Evolutionary conservation across 2,797 vertebrate species (phyloP).

Genomic region (Xyrichtys novacula): DNA sequence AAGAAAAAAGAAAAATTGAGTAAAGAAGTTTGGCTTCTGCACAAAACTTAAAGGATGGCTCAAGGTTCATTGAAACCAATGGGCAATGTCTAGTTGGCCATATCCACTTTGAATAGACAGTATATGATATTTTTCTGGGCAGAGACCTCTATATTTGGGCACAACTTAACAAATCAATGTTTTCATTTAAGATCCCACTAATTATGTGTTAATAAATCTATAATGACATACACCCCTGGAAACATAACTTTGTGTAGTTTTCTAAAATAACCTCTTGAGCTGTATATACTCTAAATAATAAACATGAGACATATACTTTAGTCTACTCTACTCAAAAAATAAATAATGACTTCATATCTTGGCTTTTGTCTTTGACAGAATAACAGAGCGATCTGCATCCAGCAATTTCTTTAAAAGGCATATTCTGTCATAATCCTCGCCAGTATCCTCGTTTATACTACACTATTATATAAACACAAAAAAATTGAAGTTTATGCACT

Average conservation of each 20-base stretch:
- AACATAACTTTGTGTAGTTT: background rate
- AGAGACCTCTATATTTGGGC: background rate
- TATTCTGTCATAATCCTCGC: conserved; percentile 57
- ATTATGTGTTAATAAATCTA: no score
- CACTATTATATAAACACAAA: conserved; percentile 70
- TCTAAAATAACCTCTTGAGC: background rate
- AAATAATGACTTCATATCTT: background rate
- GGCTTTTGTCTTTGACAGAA: conserved; percentile 17
- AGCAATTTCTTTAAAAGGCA: conserved; percentile 60
- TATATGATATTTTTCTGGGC: background rate
- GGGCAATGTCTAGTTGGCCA: background rate
- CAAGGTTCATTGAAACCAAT: background rate
- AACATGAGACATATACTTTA: background rate
- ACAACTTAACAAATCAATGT: background rate
- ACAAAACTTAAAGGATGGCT: no score
- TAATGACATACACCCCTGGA: background rate
- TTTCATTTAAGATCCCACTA: no score
- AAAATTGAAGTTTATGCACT: conserved; percentile 69
- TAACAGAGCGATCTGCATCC: conserved; percentile 36
- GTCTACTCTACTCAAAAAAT: background rate
- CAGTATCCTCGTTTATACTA: conserved; percentile 38
- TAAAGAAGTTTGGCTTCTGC: no score
- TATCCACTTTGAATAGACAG: background rate
- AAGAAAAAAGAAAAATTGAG: no score
- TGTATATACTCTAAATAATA: background rate